Conservation (phyloP, 2,113 vertebrate genomes). For the Cettia cetti region DNA sequence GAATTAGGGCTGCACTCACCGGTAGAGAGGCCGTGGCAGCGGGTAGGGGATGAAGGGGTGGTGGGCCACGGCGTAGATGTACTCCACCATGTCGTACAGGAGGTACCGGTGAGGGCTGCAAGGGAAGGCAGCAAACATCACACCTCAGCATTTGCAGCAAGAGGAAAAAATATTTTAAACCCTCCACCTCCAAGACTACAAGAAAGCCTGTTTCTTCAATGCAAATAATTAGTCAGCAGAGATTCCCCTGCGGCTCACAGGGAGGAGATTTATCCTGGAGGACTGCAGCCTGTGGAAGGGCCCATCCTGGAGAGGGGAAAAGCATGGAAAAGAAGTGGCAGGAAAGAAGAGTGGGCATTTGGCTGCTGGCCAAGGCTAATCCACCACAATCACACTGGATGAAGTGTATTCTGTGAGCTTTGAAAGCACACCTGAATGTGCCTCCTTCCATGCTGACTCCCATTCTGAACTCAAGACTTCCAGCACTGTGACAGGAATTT, state of each 20-base stretch:
- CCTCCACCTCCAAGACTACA: background rate
- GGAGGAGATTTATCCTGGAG: background rate
- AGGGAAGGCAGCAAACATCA: background rate
- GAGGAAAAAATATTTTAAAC: background rate
- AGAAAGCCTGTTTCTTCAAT: background rate
- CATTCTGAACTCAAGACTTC: background rate
- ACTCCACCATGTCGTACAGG: slow-evolving; percentile 89
- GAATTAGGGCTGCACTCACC: slow-evolving; percentile 73
- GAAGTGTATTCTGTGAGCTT: background rate
- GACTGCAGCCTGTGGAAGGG: background rate
- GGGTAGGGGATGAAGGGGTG: slow-evolving; percentile 81
- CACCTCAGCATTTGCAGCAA: background rate
- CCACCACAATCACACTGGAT: background rate
- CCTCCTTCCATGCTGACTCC: background rate
- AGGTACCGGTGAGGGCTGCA: slow-evolving; percentile 86
- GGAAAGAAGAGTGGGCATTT: background rate
- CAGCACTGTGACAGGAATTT: background rate
- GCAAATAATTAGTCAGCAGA: background rate
- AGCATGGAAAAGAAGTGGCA: background rate
- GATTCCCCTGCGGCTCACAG: background rate
- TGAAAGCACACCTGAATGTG: background rate
- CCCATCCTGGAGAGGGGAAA: background rate
- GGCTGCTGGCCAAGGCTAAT: background rate
- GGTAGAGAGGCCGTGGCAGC: slow-evolving; percentile 82
- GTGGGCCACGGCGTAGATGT: slow-evolving; percentile 78